Percentiles rank a stretch among this genome's conserved stretches.
Evolutionary conservation across 2,888 invertebrate genomes (phyloP).

Genomic region (Epinotia ramella): DNA sequence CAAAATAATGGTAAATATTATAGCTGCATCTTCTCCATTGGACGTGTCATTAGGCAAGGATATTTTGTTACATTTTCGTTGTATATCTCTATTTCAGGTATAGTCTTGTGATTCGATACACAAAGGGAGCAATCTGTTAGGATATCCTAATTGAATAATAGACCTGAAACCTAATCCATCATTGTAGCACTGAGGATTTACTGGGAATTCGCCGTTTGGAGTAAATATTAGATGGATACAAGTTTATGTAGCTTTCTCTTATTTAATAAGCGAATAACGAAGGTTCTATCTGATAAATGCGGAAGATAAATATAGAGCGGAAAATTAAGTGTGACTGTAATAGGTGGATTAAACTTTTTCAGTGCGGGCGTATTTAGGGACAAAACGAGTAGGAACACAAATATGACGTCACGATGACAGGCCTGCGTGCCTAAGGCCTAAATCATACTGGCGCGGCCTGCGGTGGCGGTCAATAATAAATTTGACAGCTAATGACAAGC

Average conservation of each 20-base stretch:
- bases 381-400: background rate
- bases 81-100: background rate
- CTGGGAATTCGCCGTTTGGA: background rate
- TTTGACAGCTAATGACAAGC: too few relatives aligned
- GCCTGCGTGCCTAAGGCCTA: background rate
- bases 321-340: constrained; percentile 10
- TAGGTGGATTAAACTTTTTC: background rate
- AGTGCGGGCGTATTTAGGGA: background rate
- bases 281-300: background rate
- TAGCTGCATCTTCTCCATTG: too few relatives aligned
- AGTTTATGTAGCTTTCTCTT: background rate
- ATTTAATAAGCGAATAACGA: background rate
- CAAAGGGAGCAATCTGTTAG: background rate
- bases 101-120: background rate
- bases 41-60: background rate
- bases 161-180: background rate
- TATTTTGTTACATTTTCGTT: background rate
- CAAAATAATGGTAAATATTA: too few relatives aligned
- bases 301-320: constrained; percentile 10
- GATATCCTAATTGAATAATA: background rate
- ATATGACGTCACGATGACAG: background rate
- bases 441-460: background rate
- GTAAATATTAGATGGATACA: background rate
- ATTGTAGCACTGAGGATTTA: background rate
- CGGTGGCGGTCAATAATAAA: too few relatives aligned